phyloP scores from a whole-genome alignment of 2,888 invertebrate species.

The Netelia virgata region DNA sequence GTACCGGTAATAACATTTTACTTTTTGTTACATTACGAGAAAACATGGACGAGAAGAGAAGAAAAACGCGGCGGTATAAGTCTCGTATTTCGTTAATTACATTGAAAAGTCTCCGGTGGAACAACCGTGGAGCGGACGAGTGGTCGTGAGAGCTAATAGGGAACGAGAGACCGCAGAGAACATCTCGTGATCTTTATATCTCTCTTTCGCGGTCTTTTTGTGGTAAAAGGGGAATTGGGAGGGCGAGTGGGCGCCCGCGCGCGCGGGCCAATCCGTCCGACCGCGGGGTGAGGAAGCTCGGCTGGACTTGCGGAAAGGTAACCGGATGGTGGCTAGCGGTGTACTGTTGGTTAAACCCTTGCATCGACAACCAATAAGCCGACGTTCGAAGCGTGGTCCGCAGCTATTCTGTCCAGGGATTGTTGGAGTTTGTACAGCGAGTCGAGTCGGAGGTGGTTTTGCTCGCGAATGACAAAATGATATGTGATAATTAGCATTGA shows the following conservation, averaged over 20 bases:
- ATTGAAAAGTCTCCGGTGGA: conserved; percentile 22
- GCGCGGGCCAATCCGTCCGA: conserved; percentile 70
- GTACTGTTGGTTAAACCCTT: conserved; percentile 47
- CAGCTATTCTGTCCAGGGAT: background rate
- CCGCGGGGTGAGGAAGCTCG: conserved; percentile 45
- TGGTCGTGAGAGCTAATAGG: conserved; percentile 47
- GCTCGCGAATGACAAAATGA: no score
- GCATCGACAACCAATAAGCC: conserved; percentile 77
- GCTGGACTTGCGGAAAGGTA: conserved; percentile 35
- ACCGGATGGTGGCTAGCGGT: conserved; percentile 57
- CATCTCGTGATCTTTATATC: conserved; percentile 38
- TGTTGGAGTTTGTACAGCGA: background rate
- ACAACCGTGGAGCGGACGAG: conserved; percentile 24
- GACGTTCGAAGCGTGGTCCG: conserved; percentile 57
- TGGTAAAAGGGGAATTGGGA: conserved; percentile 52
- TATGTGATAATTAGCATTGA: no score
- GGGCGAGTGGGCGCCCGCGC: background rate
- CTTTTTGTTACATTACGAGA: no score
- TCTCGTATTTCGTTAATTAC: conserved; percentile 27
- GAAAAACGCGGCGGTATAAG: background rate
- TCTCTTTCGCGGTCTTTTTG: conserved; percentile 70
- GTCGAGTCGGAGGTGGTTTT: no score
- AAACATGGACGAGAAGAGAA: background rate
- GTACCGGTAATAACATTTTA: no score
- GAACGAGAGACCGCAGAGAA: conserved; percentile 51